These are phyloP conservation scores for Prorops nasuta DNA, from an alignment of 1,140 invertebrate genomes.

Conservation along the genomic window DNA sequence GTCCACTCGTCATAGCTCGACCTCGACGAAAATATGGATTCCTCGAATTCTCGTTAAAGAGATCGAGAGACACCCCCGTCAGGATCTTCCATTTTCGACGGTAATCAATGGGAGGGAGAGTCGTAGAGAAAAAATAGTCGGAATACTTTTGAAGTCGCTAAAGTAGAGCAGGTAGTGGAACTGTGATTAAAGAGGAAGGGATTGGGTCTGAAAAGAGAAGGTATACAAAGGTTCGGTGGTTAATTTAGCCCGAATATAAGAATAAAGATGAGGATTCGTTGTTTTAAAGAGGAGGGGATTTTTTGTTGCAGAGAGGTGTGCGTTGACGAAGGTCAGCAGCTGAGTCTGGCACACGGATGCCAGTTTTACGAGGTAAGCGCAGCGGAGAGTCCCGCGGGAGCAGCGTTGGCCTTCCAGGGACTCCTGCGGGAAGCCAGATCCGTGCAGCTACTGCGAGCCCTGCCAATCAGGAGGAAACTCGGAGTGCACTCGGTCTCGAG, in stretches of 20 bases:
- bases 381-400: conserved; percentile 76
- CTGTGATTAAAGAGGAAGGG: conserved; percentile 1
- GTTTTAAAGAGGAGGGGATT: background rate
- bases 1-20: no score
- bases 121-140: no score
- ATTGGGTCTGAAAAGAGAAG: no score
- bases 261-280: conserved; percentile 7
- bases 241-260: background rate
- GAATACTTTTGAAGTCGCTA: no score
- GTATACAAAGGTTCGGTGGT: background rate
- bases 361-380: conserved; percentile 86
- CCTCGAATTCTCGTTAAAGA: no score
- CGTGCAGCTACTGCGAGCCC: conserved; percentile 67
- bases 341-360: conserved; percentile 75
- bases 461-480: conserved; percentile 70
- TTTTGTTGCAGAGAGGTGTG: conserved; percentile 65
- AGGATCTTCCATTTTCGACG: no score
- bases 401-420: conserved; percentile 77
- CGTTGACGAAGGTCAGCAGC: conserved; percentile 77
- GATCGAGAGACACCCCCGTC: no score
- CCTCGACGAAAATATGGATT: no score
- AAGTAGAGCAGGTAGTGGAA: no score
- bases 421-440: conserved; percentile 72
- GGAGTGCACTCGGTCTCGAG: conserved; percentile 78
- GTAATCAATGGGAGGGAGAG: no score